Evolutionary conservation across 92 coral and sea anemone species (phyloP).

Genomic region (Epizoanthus scotinus): DNA sequence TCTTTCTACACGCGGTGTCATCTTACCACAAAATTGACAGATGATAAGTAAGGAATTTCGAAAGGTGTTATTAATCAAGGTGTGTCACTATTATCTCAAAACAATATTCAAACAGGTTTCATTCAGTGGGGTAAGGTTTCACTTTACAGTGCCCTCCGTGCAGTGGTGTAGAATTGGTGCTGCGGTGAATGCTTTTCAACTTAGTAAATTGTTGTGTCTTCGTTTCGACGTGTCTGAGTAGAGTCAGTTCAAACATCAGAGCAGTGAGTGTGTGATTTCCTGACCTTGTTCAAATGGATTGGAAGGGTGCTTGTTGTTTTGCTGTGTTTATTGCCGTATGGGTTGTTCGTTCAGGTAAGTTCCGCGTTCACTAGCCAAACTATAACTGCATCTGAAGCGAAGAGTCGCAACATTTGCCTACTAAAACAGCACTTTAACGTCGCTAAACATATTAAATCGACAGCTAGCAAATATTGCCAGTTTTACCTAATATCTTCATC

Average conservation of each 20-base stretch:
- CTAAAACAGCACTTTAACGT: not conserved
- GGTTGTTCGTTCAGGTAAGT: constrained; percentile 17
- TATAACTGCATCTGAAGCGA: not conserved
- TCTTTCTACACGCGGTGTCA: not conserved
- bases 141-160: constrained; percentile 1
- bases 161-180: not conserved
- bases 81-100: constrained; percentile 28
- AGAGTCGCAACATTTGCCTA: not conserved
- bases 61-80: constrained; percentile 16
- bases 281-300: not conserved
- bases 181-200: not conserved
- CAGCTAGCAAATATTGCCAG: not conserved
- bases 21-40: constrained; percentile 27
- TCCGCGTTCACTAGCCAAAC: not conserved
- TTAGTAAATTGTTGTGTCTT: not conserved
- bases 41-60: constrained; percentile 17
- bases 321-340: not conserved
- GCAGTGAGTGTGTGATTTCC: not conserved
- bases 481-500: constrained; percentile 7
- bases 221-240: not conserved
- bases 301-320: not conserved
- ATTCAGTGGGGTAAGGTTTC: constrained; percentile 14
- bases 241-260: not conserved
- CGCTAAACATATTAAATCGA: not conserved
- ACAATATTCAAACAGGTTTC: constrained; percentile 17